Conservation (phyloP, 2,888 invertebrate species). For the Acrobasis repandana region DNA sequence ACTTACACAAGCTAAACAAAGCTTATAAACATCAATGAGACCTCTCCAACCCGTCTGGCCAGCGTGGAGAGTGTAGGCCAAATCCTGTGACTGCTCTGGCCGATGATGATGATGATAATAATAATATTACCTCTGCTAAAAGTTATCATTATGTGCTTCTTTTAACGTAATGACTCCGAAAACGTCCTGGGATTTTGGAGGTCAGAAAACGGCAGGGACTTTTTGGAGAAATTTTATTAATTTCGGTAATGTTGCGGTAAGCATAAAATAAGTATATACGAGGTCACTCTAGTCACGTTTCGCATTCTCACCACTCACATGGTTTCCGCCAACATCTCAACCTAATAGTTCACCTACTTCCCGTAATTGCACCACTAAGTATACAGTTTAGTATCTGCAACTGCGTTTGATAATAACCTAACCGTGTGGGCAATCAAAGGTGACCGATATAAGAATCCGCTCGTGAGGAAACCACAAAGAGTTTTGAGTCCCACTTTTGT, state of each 20-base stretch:
- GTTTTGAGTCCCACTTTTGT: constrained; percentile 49
- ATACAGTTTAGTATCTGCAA: constrained; percentile 19
- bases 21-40: no score
- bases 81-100: no score
- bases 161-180: no score
- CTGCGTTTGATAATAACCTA: constrained; percentile 28
- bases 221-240: no score
- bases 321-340: constrained; percentile 13
- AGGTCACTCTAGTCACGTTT: neutral
- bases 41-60: no score
- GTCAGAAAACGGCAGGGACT: no score
- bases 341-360: constrained; percentile 19
- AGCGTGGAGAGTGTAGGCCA: no score
- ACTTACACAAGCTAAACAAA: no score
- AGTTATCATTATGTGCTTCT: no score
- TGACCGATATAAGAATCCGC: constrained; percentile 42
- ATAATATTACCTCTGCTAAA: no score
- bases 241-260: neutral
- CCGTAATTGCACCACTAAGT: constrained; percentile 15
- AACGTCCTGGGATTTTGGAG: no score
- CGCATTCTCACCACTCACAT: neutral
- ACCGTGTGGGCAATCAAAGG: constrained; percentile 35
- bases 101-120: no score
- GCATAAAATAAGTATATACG: neutral
- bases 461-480: constrained; percentile 50